Conservation (phyloP, 2,797 vertebrate species). For the Brachymystax lenok region DNA sequence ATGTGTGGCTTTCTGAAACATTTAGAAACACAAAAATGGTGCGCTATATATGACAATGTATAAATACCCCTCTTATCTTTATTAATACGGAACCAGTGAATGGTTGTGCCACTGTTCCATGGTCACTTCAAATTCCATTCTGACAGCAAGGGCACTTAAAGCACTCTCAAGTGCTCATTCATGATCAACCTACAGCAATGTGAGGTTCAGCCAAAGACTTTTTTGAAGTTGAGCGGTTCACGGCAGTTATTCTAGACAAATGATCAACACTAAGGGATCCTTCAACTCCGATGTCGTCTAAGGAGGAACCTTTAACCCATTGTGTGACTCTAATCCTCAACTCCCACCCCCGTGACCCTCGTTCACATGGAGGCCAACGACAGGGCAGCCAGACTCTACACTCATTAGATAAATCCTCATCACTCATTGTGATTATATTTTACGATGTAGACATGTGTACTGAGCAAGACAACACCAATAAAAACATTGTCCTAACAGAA, state of each 20-base stretch:
- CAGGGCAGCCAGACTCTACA: constrained; percentile 14
- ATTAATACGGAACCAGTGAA: constrained; percentile 60
- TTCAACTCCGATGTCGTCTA: constrained; percentile 67
- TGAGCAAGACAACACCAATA: neutral
- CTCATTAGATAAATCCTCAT: constrained; percentile 57
- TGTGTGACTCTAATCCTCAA: constrained; percentile 69
- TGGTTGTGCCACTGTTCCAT: constrained; percentile 52
- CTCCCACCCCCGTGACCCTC: constrained; percentile 60
- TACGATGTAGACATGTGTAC: constrained; percentile 11
- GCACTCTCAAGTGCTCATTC: constrained; percentile 73
- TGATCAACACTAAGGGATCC: constrained; percentile 74
- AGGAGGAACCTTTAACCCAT: constrained; percentile 75
- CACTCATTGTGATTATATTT: constrained; percentile 50
- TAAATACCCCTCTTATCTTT: constrained; percentile 46
- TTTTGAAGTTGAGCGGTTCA: constrained; percentile 51
- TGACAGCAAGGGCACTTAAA: constrained; percentile 81
- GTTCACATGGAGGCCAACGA: neutral
- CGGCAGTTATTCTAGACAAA: constrained; percentile 76
- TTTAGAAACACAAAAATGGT: constrained; percentile 5
- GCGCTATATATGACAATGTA: constrained; percentile 47
- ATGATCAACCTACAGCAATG: constrained; percentile 67
- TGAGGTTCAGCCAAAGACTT: constrained; percentile 55
- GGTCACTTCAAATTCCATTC: constrained; percentile 81
- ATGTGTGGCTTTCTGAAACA: neutral
- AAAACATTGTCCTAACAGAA: neutral